Conservation (phyloP, 2,888 invertebrate species). For the Lasioglossum leucozonium region DNA sequence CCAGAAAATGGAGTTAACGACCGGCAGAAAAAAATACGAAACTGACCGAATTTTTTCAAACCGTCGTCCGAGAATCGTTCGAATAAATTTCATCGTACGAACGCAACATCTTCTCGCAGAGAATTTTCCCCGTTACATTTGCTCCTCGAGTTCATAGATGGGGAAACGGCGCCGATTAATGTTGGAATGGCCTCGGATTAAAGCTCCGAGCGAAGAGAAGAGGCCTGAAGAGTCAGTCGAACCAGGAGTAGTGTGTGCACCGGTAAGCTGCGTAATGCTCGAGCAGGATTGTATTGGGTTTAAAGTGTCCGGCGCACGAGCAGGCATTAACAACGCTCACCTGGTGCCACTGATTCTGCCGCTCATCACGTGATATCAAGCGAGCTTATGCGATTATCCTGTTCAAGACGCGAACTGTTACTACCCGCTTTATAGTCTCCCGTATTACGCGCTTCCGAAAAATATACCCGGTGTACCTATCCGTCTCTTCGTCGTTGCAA, state of each 20-base stretch:
- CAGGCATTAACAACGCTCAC: slow-evolving; percentile 46
- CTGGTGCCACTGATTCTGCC: slow-evolving; percentile 55
- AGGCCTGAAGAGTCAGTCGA: slow-evolving; percentile 31
- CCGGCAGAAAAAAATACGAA: slow-evolving; percentile 48
- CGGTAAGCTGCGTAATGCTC: slow-evolving; percentile 55
- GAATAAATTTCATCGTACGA: too few species aligned
- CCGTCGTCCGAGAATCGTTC: too few species aligned
- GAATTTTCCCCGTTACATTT: slow-evolving; percentile 13
- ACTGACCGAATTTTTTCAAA: slow-evolving; percentile 16
- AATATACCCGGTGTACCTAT: neutral
- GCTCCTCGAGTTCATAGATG: slow-evolving; percentile 36
- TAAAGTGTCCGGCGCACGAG: slow-evolving; percentile 59
- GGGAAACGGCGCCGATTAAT: slow-evolving; percentile 46
- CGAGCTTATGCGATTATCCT: slow-evolving; percentile 69
- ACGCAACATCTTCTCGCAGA: too few species aligned
- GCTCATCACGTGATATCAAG: slow-evolving; percentile 57
- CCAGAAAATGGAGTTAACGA: slow-evolving; percentile 64
- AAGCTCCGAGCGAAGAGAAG: slow-evolving; percentile 39
- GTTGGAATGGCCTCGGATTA: slow-evolving; percentile 54
- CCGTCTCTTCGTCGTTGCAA: neutral
- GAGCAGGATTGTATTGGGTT: slow-evolving; percentile 62
- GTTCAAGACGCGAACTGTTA: slow-evolving; percentile 38
- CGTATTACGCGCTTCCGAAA: neutral
- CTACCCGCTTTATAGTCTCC: slow-evolving; percentile 14
- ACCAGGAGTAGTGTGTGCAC: neutral